phyloP scores from a whole-genome alignment of 2,797 vertebrate genomes.

The Paratrypauchen microcephalus region DNA sequence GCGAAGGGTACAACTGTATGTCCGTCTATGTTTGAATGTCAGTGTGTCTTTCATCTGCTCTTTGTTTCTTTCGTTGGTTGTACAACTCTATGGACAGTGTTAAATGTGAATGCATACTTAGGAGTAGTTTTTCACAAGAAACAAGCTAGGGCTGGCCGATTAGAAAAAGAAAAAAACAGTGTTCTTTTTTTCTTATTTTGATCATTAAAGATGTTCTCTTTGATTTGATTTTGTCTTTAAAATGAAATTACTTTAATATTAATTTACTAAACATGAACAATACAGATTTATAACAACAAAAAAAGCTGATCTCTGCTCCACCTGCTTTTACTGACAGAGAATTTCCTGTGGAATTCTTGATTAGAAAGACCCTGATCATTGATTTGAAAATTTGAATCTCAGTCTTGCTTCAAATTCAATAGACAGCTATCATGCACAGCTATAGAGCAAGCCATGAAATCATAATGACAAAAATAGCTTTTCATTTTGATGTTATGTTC shows the following conservation, averaged over 20 bases:
- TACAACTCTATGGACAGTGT: background rate
- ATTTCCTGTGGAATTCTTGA: background rate
- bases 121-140: background rate
- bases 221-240: no score
- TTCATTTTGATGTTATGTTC: background rate
- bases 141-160: background rate
- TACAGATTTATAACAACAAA: no score
- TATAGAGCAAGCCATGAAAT: background rate
- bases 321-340: background rate
- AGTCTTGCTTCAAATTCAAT: background rate
- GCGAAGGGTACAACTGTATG: slow-evolving; percentile 42
- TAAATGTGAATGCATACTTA: background rate
- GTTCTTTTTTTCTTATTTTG: no score
- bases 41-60: slow-evolving; percentile 30
- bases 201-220: no score
- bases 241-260: no score
- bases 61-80: slow-evolving; percentile 14
- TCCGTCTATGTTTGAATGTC: slow-evolving; percentile 43
- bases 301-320: background rate
- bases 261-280: no score
- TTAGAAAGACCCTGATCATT: background rate
- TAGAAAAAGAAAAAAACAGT: background rate
- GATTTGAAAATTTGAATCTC: background rate
- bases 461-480: background rate
- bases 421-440: no score